phyloP scores from a whole-genome alignment of 2,888 invertebrate genomes.

The Synergus gifuensis region DNA sequence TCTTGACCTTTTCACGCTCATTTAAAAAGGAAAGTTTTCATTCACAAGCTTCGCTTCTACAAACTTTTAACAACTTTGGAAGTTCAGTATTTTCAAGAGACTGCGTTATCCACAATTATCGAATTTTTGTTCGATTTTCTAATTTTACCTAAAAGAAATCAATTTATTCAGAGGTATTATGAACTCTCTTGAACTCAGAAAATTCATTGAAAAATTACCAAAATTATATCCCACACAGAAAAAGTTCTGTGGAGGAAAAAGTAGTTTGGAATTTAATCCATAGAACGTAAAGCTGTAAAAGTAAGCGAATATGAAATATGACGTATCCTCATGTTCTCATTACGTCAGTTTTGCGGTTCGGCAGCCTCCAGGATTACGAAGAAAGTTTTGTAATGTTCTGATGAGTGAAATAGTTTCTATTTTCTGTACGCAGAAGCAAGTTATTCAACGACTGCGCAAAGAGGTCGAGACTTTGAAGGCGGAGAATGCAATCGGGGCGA shows the following conservation, averaged over 20 bases:
- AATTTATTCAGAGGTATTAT: no score
- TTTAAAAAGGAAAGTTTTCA: constrained; percentile 29
- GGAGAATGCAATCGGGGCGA: constrained; percentile 69
- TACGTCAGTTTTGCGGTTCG: constrained; percentile 22
- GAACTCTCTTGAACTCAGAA: no score
- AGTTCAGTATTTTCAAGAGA: constrained; percentile 40
- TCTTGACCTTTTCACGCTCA: background rate
- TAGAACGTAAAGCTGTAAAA: background rate
- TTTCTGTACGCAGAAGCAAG: constrained; percentile 79
- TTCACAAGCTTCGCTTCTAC: constrained; percentile 29
- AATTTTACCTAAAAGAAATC: background rate
- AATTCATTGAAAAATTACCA: no score
- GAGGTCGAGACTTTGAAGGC: constrained; percentile 80
- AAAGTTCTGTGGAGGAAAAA: background rate
- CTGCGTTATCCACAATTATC: constrained; percentile 14
- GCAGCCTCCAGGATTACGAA: constrained; percentile 45
- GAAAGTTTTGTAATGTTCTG: constrained; percentile 31
- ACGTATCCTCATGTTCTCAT: constrained; percentile 27
- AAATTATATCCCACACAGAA: background rate
- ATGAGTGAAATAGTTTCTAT: constrained; percentile 56
- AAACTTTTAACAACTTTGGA: constrained; percentile 48
- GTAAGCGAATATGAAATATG: background rate
- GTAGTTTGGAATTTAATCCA: background rate
- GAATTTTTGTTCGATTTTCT: background rate
- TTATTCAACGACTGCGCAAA: constrained; percentile 80